Base-by-base conservation (phyloP, 2,113 vertebrate species). In the Callaeas wilsoni region DNA sequence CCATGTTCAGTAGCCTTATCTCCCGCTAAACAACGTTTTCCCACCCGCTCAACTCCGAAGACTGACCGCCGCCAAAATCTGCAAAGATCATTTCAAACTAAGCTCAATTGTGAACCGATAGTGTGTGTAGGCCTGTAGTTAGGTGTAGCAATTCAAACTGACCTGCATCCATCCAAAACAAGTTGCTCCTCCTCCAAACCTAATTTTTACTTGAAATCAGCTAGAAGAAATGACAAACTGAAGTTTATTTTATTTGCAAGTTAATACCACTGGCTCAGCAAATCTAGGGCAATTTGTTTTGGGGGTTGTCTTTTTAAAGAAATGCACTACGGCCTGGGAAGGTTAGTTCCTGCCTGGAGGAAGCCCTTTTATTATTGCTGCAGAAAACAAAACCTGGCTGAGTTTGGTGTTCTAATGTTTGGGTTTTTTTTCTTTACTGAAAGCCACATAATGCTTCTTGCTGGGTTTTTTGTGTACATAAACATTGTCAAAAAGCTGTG, bases 401-500 rank as follows among this genome's bases (percentile, higher is more conserved):
- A 97, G 95, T 97, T 97, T 95, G 94, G 91, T 94, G 96, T 98
- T 98, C 97, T 95, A 73, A 95, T 85, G 71, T 80, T 70, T 81
- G 63, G 63, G 12, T n/a, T 46, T 95, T 97, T 98, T 96, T 97
- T 94, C 97, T 97, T 97, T 94, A 97, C 97, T 97, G 97, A 95
- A 97, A 97, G 92, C 97, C 91, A 97, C 97, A 96, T 97, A 96
- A 97, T 95, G 93, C 98, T 98, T 98, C 97, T 98, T 97, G 97
- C 98, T 98, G 96, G 96, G 96, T 97, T 97, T 96, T 98, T 97
- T 98, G 96, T 98, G 97, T 98, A 98, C 94, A 97, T 98, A 98
- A 97, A 97, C 95, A 94, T 97, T 98, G 97, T 98, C 97, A 98
- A 85, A 85, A 75, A 98, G 98, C 98, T 98, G 97, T 98, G 97